Evolutionary conservation across 2,888 invertebrate genomes (phyloP).

Genomic region (Melitaea athalia): DNA sequence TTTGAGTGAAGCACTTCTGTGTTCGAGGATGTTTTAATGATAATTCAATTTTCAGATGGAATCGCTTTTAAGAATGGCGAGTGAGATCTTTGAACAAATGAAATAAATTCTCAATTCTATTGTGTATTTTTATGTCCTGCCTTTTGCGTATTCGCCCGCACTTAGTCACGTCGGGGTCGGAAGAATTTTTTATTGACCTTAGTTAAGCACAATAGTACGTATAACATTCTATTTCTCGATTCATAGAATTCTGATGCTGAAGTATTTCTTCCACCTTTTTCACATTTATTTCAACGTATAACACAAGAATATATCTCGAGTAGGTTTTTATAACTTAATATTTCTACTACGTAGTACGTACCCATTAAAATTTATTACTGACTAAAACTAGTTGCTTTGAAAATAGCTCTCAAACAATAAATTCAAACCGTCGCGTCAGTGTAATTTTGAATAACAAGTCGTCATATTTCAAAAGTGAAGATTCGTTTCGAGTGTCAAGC

Average conservation of each 20-base stretch:
- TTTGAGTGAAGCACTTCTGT: slow-evolving; percentile 38
- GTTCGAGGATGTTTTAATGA: slow-evolving; percentile 45
- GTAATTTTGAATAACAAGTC: slow-evolving; percentile 72
- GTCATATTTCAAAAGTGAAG: slow-evolving; percentile 44
- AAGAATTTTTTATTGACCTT: slow-evolving; percentile 7
- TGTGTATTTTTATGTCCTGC: not conserved
- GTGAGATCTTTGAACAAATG: slow-evolving; percentile 17
- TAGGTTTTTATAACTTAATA: too few species aligned
- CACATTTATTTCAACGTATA: too few species aligned
- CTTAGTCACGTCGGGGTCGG: not conserved
- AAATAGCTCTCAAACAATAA: not conserved
- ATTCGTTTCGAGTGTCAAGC: not conserved
- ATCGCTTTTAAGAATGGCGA: slow-evolving; percentile 27
- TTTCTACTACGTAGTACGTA: too few species aligned
- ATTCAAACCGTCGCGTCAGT: slow-evolving; percentile 35
- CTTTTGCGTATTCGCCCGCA: not conserved
- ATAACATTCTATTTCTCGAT: not conserved
- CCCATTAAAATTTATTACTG: not conserved
- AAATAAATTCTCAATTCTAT: slow-evolving; percentile 6
- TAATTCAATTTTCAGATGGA: slow-evolving; percentile 45
- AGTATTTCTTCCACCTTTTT: not conserved
- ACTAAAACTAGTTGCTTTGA: not conserved
- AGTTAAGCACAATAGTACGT: not conserved
- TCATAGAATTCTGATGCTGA: not conserved
- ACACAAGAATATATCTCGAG: too few species aligned